A percentile compares a stretch with the other conserved stretches of the same genome.
These are phyloP conservation scores for Melieria omissa DNA, from an alignment of 2,888 invertebrate genomes.

Conservation along the genomic window DNA sequence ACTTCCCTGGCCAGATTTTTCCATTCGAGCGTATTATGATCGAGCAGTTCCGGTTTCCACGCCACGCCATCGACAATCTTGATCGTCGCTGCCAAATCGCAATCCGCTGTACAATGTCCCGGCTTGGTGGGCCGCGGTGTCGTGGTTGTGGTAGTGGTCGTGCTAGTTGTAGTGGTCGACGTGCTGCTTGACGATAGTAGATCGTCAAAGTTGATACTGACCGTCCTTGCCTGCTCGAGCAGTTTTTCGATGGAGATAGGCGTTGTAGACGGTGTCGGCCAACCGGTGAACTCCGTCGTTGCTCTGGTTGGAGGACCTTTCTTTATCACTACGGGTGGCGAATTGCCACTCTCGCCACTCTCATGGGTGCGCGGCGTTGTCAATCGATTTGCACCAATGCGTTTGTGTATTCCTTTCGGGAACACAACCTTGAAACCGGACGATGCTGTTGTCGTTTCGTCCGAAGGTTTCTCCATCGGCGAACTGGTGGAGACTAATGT, in stretches of 20 bases:
- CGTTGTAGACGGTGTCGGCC: slow-evolving; percentile 89
- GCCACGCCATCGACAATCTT: slow-evolving; percentile 83
- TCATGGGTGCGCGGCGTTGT: slow-evolving; percentile 70
- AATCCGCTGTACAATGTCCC: slow-evolving; percentile 80
- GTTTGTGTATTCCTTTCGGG: slow-evolving; percentile 72
- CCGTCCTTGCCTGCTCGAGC: slow-evolving; percentile 75
- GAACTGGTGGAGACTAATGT: slow-evolving; percentile 42
- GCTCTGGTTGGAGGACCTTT: slow-evolving; percentile 89
- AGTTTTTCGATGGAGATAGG: slow-evolving; percentile 86
- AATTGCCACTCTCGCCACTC: slow-evolving; percentile 60
- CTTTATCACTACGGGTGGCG: slow-evolving; percentile 76
- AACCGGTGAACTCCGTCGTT: slow-evolving; percentile 90
- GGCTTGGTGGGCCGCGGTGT: slow-evolving; percentile 79
- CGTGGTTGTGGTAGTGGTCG: slow-evolving; percentile 78
- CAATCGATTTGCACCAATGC: slow-evolving; percentile 70
- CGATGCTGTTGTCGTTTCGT: slow-evolving; percentile 67
- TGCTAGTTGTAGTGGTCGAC: slow-evolving; percentile 71
- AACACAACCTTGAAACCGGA: slow-evolving; percentile 78
- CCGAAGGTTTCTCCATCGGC: slow-evolving; percentile 48
- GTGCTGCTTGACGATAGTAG: slow-evolving; percentile 62
- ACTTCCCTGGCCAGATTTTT: slow-evolving; percentile 84
- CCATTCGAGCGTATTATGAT: slow-evolving; percentile 89
- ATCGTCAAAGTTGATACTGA: slow-evolving; percentile 70
- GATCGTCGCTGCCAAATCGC: slow-evolving; percentile 87
- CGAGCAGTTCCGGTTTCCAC: slow-evolving; percentile 87